Evolutionary conservation across 2,113 vertebrate species (phyloP), one percentile per base, ranked within the genome.

Genomic region (Turdus rufiventris): DNA sequence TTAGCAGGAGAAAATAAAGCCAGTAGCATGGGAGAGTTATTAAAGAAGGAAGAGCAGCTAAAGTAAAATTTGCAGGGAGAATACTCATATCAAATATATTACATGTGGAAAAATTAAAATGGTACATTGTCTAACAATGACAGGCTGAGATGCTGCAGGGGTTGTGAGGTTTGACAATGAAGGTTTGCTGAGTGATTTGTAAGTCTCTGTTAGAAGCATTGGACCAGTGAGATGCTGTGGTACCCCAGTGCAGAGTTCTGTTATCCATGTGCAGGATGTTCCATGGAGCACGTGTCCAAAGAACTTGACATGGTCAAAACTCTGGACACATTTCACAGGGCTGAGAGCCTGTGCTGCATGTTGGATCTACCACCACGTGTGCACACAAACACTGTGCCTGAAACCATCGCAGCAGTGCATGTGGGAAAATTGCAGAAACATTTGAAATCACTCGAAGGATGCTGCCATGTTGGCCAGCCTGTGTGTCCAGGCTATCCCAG

Each of bases 291-390:
- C 1, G 0, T 3, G 6, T 10, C 20, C 36, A 26, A 34, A n/a
- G 60, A 81, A 25, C 45, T 14, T 4, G 47, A 34, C 5, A 3
- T 0, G 4, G 14, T 38, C 47, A 66, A 20, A 83, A 31, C 17
- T 8, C 20, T 29, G 34, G 38, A 7, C 10, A 25, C 1, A 12
- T 19, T 38, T 66, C 38, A 8, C 2, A 12, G 13, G 7, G 26
- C 89, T 26, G 28, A 45, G 58, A 85, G 65, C 54, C 58, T 28
- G 38, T 33, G 43, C 36, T 57, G 42, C 14, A 7, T 42, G 21
- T 38, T 4, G 0, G 24, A 33, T 10, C 0, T 0, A 4, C 38
- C 31, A 7, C 24, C 1, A 2, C 0, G 3, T 4, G 28, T 26
- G 33, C 14, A 9, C 11, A 16, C 25, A 7, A 8, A 28, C 8